These are phyloP conservation scores for Atlantisia rogersi DNA, from an alignment of 2,113 vertebrate genomes.

Conservation along the genomic window DNA sequence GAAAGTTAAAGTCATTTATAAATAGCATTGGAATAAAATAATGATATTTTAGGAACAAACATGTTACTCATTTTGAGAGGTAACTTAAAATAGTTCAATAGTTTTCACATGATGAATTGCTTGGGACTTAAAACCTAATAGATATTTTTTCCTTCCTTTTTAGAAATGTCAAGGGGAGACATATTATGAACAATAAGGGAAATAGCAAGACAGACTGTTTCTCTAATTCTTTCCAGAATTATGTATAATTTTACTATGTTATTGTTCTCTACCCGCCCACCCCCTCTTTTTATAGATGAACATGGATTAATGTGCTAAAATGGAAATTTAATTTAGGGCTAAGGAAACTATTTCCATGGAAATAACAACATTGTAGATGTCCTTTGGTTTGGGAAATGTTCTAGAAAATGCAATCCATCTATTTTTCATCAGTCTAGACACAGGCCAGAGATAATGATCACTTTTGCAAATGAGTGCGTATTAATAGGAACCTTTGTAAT, in stretches of 20 bases:
- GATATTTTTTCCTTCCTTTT: conserved; percentile 53
- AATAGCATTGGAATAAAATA: conserved; percentile 49
- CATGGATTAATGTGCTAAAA: conserved; percentile 50
- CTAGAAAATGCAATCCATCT: conserved; percentile 29
- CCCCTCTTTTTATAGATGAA: conserved; percentile 24
- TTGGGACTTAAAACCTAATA: conserved; percentile 41
- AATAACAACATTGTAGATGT: conserved; percentile 27
- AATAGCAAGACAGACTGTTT: conserved; percentile 27
- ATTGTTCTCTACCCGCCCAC: neutral
- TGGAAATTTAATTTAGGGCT: conserved; percentile 43
- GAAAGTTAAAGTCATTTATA: conserved; percentile 30
- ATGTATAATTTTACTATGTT: conserved; percentile 65
- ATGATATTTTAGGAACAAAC: conserved; percentile 47
- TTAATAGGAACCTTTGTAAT: neutral
- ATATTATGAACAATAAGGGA: conserved; percentile 55
- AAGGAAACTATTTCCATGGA: conserved; percentile 8
- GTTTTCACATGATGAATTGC: conserved; percentile 43
- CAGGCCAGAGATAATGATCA: neutral
- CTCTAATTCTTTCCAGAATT: conserved; percentile 54
- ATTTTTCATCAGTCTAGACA: conserved; percentile 33
- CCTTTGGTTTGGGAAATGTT: conserved; percentile 21
- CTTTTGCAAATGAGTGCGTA: neutral
- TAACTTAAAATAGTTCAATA: conserved; percentile 61
- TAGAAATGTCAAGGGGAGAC: conserved; percentile 63
- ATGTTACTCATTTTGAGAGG: conserved; percentile 43